A percentile compares a stretch with the other conserved stretches of the same genome.
These are phyloP conservation scores for Trachurus trachurus DNA, from an alignment of 2,797 vertebrate genomes.

Conservation along the genomic window DNA sequence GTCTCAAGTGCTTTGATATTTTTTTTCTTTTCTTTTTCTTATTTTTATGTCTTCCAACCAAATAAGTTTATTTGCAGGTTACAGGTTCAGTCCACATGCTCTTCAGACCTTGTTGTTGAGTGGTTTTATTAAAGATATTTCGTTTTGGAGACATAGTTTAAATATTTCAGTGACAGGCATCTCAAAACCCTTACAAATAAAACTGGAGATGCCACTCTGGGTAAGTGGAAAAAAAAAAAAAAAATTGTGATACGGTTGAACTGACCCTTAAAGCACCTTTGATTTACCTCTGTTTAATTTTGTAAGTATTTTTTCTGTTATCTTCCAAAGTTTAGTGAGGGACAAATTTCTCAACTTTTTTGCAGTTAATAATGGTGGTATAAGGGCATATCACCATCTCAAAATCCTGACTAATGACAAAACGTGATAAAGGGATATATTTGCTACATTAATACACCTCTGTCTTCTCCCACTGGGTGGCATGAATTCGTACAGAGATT, in stretches of 20 bases:
- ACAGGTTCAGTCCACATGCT: background rate
- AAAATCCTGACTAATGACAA: constrained; percentile 18
- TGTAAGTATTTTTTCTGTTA: background rate
- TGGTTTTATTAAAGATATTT: constrained; percentile 1
- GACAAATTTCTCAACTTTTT: constrained; percentile 16
- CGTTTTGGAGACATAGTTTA: background rate
- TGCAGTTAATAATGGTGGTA: constrained; percentile 14
- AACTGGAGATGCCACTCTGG: background rate
- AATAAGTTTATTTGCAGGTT: too few species aligned
- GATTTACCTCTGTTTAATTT: background rate
- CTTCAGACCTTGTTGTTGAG: background rate
- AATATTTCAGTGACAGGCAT: background rate
- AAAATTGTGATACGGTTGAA: background rate
- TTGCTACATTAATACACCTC: background rate
- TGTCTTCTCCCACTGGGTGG: constrained; percentile 41
- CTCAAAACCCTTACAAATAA: constrained; percentile 1
- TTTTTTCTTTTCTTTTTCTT: background rate
- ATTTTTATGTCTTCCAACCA: too few species aligned
- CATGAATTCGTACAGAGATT: constrained; percentile 30
- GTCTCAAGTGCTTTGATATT: constrained; percentile 8
- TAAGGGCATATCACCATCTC: constrained; percentile 19
- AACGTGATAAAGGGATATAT: constrained; percentile 26
- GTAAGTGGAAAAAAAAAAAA: too few species aligned
- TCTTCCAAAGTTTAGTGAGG: constrained; percentile 16
- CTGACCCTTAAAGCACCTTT: constrained; percentile 1